A percentile compares a stretch with the other conserved stretches of the same genome.
These are phyloP conservation scores for Sericinus montela DNA, from an alignment of 2,888 invertebrate genomes.

Conservation along the genomic window DNA sequence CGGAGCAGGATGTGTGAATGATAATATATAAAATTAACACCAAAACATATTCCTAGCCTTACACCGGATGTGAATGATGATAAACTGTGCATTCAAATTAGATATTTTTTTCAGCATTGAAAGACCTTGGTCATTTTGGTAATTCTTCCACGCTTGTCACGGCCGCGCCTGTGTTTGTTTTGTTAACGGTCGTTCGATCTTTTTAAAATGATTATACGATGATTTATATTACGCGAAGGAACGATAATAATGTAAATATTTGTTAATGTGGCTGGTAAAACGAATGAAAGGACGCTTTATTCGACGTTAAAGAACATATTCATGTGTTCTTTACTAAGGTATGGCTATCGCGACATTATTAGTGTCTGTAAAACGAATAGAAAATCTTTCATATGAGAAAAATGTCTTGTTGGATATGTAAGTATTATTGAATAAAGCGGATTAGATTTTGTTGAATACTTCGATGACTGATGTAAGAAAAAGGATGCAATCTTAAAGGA, in stretches of 20 bases:
- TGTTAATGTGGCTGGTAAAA: constrained; percentile 21
- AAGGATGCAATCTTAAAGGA: not conserved
- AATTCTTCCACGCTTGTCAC: constrained; percentile 9
- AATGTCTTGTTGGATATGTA: too few relatives aligned
- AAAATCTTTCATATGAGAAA: too few relatives aligned
- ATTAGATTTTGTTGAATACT: too few relatives aligned
- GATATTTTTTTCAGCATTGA: constrained; percentile 22
- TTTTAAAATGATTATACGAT: constrained; percentile 53
- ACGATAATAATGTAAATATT: constrained; percentile 52
- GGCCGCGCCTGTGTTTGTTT: constrained; percentile 54
- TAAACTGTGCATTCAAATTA: constrained; percentile 41
- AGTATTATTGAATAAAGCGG: not conserved
- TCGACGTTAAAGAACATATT: not conserved
- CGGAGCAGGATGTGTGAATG: constrained; percentile 48
- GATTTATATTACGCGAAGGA: constrained; percentile 45
- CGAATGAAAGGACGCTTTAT: constrained; percentile 15
- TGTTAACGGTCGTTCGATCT: constrained; percentile 52
- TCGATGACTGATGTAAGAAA: too few relatives aligned
- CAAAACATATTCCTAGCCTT: constrained; percentile 30
- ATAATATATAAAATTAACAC: constrained; percentile 44
- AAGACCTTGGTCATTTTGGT: constrained; percentile 21
- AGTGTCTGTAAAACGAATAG: too few relatives aligned
- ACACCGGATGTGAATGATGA: constrained; percentile 45
- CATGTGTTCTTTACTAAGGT: not conserved
- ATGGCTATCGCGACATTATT: too few relatives aligned